Base-by-base conservation (phyloP, 2,888 invertebrate species). In the Erebia epiphron region DNA sequence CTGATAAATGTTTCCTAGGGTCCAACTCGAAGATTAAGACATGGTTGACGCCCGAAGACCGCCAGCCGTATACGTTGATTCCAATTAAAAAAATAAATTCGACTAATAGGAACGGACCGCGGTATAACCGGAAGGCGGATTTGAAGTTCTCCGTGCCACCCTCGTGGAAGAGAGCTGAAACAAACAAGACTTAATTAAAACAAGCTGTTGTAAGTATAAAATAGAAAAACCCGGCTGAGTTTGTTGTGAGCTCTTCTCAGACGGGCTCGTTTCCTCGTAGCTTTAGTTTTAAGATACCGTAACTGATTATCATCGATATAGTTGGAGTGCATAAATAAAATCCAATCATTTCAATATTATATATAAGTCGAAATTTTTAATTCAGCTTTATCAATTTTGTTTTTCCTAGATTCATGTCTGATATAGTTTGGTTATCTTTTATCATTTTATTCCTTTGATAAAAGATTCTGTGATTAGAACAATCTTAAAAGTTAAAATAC, bases 1-100 rank as follows among this genome's bases (percentile, higher is more conserved):
- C 98, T 0, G 97, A 97, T 0, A 98, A 92, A 88, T 99, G 98
- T 88, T 98, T 98, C 70, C 99, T 94, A 0, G 99, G 99, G 88
- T 99, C 99, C 80, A 99, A 92, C 86, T 99, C 99, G 88, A 99
- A 99, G 78, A 99, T 99, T 1, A 99, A 94, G 0, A 99, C 99
- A 86, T 99, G 99, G 92, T 99, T 99, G 14, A 99, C 99, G 3
- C 99, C 99, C 0, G 98, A 98, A 0, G 98, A 98, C 4, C 99
- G 94, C 99, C 99, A 99, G 8, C 99, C 99, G 86, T 99, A 99
- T 0, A 99, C 98, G 84, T 99, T 99, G 65, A 99, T 96, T 41
- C 99, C 99, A 90, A 99, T 97, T 50, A 99, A 94, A 86, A 99
- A 99, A 82, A 99, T 95, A 84, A 98, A 98, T 82, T 98, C 95